phyloP scores from a whole-genome alignment of 2,888 invertebrate species.

The Furcula furcula region DNA sequence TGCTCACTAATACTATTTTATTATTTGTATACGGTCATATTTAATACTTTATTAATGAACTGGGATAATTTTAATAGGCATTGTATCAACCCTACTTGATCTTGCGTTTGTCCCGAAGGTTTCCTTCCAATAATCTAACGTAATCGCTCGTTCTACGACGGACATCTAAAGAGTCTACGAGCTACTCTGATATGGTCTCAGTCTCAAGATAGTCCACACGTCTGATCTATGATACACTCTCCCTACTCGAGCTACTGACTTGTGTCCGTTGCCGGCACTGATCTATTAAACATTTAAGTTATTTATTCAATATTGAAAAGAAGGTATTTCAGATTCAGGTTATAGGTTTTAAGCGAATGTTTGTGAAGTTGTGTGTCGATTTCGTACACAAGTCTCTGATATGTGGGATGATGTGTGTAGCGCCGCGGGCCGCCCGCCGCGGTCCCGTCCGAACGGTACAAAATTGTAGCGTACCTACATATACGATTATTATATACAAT shows the following conservation, averaged over 20 bases:
- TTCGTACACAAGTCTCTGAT: conserved; percentile 73
- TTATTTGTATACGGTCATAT: conserved; percentile 56
- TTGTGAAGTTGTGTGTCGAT: conserved; percentile 26
- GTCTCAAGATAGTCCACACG: conserved; percentile 79
- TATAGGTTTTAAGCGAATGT: neutral
- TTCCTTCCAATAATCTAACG: conserved; percentile 40
- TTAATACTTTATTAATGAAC: conserved; percentile 64
- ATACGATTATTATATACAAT: conserved; percentile 78
- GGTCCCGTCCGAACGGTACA: conserved; percentile 61
- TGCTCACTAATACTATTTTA: conserved; percentile 64
- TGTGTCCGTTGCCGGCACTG: conserved; percentile 59
- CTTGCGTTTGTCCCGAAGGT: conserved; percentile 40
- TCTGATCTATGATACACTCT: conserved; percentile 76
- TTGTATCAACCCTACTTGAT: conserved; percentile 50
- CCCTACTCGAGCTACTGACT: conserved; percentile 76
- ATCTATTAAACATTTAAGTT: conserved; percentile 2
- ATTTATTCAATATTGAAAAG: neutral
- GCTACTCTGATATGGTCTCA: conserved; percentile 80
- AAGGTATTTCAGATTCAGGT: neutral
- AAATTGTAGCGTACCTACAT: conserved; percentile 70
- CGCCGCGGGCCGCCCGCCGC: conserved; percentile 61
- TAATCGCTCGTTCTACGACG: conserved; percentile 76
- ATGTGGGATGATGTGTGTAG: conserved; percentile 79
- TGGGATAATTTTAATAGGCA: conserved; percentile 60
- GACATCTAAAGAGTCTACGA: conserved; percentile 64